Conservation (phyloP, 2,888 invertebrate species). For the Tenthredo notha region DNA sequence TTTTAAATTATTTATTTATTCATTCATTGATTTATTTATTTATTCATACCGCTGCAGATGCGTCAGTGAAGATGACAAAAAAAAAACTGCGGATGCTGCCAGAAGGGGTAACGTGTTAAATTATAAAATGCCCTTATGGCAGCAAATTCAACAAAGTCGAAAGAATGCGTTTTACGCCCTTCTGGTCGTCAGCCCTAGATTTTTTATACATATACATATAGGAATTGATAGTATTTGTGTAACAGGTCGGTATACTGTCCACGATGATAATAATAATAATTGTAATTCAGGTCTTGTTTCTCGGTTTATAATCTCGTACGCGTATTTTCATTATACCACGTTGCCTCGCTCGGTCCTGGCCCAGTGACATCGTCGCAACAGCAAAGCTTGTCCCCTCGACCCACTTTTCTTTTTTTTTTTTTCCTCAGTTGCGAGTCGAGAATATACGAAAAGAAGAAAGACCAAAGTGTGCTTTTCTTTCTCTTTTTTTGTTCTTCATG, state of each 20-base stretch:
- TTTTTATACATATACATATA: not conserved
- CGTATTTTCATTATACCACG: not conserved
- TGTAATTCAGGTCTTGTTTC: not conserved
- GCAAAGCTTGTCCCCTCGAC: constrained; percentile 32
- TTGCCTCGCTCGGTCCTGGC: constrained; percentile 56
- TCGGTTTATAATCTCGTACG: not conserved
- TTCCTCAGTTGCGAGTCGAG: not conserved
- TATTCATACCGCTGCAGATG: too few relatives aligned
- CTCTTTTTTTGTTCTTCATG: not conserved
- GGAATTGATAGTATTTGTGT: too few relatives aligned
- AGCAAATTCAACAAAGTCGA: too few relatives aligned
- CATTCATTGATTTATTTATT: too few relatives aligned
- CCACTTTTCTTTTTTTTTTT: constrained; percentile 50
- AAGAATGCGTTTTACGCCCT: too few relatives aligned
- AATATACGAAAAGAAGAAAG: not conserved
- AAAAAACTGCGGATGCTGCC: too few relatives aligned
- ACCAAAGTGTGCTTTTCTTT: not conserved
- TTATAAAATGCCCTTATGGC: too few relatives aligned
- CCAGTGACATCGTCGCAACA: constrained; percentile 60
- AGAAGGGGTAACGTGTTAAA: too few relatives aligned
- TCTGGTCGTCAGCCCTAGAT: too few relatives aligned
- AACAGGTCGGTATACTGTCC: too few relatives aligned
- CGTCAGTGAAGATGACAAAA: too few relatives aligned
- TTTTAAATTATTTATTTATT: not conserved
- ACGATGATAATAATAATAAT: too few relatives aligned